Conservation (phyloP, 2,797 vertebrate species). For the Sebastes nivosus region DNA sequence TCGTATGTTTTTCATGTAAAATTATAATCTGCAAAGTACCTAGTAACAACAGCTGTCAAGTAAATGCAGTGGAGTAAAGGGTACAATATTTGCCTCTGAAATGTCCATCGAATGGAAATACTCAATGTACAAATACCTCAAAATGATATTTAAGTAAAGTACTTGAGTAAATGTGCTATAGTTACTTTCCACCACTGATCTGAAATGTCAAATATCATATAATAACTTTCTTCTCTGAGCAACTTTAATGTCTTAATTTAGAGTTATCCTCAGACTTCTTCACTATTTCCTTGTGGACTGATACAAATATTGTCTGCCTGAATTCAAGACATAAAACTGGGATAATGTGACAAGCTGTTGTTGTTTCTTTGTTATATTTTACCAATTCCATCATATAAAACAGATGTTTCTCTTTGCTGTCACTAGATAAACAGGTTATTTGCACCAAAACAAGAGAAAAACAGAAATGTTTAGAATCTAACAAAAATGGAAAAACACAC, state of each 20-base stretch:
- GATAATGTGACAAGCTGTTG: not conserved
- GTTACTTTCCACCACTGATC: not conserved
- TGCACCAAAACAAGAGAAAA: not conserved
- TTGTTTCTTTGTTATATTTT: not conserved
- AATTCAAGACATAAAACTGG: not conserved
- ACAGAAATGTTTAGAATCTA: not conserved
- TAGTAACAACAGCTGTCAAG: not conserved
- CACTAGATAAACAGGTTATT: not conserved
- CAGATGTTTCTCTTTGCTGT: not conserved
- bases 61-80: not conserved
- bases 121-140: not conserved
- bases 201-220: not conserved
- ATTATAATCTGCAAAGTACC: not conserved
- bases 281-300: not conserved
- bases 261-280: not conserved
- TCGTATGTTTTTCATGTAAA: not conserved
- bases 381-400: not conserved
- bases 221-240: not conserved
- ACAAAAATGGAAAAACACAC: not conserved
- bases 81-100: too few species aligned
- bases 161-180: not conserved
- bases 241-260: not conserved
- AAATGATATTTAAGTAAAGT: not conserved
- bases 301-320: not conserved
- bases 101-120: not conserved